phyloP scores from a whole-genome alignment of 2,113 vertebrate species.

The Syrrhaptes paradoxus region DNA sequence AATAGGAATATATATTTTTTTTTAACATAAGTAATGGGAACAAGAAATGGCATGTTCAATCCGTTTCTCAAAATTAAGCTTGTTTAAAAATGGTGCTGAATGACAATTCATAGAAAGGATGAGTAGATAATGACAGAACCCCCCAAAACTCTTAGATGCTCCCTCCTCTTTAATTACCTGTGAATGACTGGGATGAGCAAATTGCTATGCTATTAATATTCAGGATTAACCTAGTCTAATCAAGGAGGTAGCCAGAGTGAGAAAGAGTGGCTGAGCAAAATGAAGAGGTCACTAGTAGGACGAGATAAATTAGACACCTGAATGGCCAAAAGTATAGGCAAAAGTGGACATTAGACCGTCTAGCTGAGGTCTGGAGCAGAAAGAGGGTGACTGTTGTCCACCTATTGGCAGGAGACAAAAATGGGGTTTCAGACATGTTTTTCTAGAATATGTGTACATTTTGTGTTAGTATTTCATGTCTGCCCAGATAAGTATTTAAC shows the following conservation, averaged over 20 bases:
- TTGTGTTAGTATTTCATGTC: background rate
- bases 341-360: background rate
- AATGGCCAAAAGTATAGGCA: background rate
- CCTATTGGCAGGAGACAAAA: background rate
- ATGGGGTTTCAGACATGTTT: background rate
- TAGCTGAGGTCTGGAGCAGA: background rate
- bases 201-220: background rate
- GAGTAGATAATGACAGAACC: background rate
- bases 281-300: background rate
- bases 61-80: background rate
- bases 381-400: background rate
- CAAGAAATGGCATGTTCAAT: background rate
- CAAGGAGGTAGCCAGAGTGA: background rate
- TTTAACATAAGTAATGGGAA: background rate
- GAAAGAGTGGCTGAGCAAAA: background rate
- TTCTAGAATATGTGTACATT: background rate
- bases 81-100: constrained; percentile 1
- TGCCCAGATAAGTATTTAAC: background rate
- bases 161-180: background rate
- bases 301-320: background rate
- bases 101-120: background rate
- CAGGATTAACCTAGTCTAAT: background rate
- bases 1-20: background rate
- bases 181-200: background rate
- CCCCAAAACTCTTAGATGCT: background rate